phyloP scores from a whole-genome alignment of 2,888 invertebrate genomes.

The Tachina fera region DNA sequence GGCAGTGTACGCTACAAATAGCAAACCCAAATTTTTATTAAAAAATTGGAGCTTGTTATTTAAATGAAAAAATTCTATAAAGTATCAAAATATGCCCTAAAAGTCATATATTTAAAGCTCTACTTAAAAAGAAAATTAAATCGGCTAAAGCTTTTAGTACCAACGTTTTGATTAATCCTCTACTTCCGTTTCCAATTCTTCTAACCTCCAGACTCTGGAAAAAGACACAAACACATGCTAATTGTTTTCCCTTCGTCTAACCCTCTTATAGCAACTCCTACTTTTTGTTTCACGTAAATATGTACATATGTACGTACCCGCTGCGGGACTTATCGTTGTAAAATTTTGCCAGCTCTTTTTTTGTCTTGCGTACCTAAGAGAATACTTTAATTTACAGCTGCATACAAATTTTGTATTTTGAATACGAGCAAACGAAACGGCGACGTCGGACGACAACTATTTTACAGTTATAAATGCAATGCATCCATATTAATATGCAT shows the following conservation, averaged over 20 bases:
- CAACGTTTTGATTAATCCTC: neutral
- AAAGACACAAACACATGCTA: conserved; percentile 6
- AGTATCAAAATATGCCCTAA: too few relatives aligned
- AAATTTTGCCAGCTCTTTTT: conserved; percentile 50
- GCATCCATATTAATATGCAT: conserved; percentile 1
- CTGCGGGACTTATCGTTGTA: conserved; percentile 29
- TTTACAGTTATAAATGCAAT: conserved; percentile 50
- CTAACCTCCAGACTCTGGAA: conserved; percentile 28
- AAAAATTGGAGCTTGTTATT: too few relatives aligned
- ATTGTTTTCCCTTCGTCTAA: conserved; percentile 44
- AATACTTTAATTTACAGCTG: conserved; percentile 72
- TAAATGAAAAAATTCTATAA: too few relatives aligned
- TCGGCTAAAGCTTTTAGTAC: too few relatives aligned
- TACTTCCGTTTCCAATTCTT: conserved; percentile 6
- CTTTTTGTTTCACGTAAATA: conserved; percentile 33
- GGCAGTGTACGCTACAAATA: too few relatives aligned
- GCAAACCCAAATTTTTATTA: too few relatives aligned
- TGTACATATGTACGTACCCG: neutral
- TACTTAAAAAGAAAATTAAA: too few relatives aligned
- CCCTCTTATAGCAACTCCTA: conserved; percentile 42
- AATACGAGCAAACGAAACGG: conserved; percentile 3
- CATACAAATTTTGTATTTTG: conserved; percentile 59
- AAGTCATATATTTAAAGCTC: too few relatives aligned
- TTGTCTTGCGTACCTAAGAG: conserved; percentile 57
- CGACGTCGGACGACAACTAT: conserved; percentile 12